Evolutionary conservation across 2,797 vertebrate genomes (phyloP).

Genomic region (Poeciliopsis turneri): DNA sequence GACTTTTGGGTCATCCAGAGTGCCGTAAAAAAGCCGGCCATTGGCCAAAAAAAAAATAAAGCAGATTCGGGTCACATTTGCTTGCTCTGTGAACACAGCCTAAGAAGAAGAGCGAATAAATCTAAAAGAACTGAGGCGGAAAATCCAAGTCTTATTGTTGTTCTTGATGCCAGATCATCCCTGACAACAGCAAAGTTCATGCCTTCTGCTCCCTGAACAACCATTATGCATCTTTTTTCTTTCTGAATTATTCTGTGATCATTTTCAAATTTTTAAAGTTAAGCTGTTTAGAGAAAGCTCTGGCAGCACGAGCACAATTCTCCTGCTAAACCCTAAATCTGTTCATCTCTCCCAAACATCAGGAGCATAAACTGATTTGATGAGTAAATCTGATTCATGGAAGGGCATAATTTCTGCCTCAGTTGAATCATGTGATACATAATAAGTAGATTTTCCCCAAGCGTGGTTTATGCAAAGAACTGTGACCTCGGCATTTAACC

Average conservation of each 20-base stretch:
- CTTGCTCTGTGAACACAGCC: not conserved
- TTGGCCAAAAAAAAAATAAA: too few species aligned
- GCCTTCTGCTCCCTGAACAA: not conserved
- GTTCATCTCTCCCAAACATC: not conserved
- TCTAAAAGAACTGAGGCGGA: not conserved
- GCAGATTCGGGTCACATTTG: too few species aligned
- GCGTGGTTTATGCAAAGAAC: not conserved
- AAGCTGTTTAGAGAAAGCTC: not conserved
- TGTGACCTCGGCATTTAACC: constrained; percentile 1
- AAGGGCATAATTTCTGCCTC: not conserved
- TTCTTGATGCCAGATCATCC: not conserved
- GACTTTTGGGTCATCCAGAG: too few species aligned
- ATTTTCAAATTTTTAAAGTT: not conserved
- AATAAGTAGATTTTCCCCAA: not conserved
- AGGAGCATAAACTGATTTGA: constrained; percentile 4
- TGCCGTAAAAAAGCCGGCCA: too few species aligned
- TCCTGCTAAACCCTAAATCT: not conserved
- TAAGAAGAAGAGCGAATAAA: not conserved
- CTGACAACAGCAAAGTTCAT: not conserved
- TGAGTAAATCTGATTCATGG: constrained; percentile 5
- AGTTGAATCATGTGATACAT: not conserved
- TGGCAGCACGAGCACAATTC: not conserved
- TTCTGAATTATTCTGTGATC: not conserved
- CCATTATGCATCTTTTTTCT: not conserved
- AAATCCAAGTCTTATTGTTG: not conserved